Conservation (phyloP, 2,113 vertebrate species). For the Theropithecus gelada region DNA sequence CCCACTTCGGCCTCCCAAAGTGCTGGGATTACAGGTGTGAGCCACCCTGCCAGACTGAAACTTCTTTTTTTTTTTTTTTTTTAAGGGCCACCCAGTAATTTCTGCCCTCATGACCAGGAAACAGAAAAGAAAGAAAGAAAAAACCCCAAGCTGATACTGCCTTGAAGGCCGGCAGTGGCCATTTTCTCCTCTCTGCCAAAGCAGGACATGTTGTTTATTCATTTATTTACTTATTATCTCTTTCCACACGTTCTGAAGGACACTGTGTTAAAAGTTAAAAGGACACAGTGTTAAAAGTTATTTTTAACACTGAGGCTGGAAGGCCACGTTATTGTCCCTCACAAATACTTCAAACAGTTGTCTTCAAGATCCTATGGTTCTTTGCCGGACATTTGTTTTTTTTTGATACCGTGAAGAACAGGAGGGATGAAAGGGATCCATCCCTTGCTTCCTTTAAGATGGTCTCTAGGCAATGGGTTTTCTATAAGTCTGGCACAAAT, state of each 20-base stretch:
- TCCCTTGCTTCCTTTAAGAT: neutral
- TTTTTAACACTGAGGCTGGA: constrained; percentile 26
- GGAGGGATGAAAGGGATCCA: neutral
- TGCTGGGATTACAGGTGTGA: too few relatives aligned
- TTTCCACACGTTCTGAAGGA: too few relatives aligned
- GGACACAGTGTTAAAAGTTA: neutral
- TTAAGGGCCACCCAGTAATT: neutral
- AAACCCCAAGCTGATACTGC: neutral
- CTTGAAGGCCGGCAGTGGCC: neutral
- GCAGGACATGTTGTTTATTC: too few relatives aligned
- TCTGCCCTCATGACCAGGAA: neutral
- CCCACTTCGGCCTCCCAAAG: too few relatives aligned
- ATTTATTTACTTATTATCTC: too few relatives aligned
- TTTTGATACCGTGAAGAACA: neutral
- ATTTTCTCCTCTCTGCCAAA: neutral
- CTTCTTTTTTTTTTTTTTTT: neutral
- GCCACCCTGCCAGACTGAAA: neutral
- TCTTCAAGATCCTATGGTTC: neutral
- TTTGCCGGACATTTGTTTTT: neutral
- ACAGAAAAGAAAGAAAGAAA: neutral
- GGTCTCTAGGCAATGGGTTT: neutral
- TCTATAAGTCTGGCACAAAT: constrained; percentile 17
- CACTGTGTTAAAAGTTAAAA: too few relatives aligned
- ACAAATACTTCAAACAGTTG: neutral
- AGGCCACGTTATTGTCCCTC: neutral